Evolutionary conservation across 2,888 invertebrate genomes (phyloP).

Genomic region (Cremastinae sp.): DNA sequence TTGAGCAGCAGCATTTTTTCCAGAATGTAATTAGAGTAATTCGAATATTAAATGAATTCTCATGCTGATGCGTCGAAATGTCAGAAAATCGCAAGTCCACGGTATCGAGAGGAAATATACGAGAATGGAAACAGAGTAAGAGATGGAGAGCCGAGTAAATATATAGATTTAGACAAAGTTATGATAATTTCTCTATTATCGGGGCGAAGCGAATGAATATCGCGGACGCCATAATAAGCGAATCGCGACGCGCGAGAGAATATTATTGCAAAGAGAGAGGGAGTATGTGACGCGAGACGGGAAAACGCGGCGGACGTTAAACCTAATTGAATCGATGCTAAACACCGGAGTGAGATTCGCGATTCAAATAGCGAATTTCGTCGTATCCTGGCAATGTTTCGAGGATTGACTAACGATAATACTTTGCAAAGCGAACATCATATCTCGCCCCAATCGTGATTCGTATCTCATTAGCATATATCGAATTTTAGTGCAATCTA

Average conservation of each 20-base stretch:
- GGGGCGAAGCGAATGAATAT: conserved; percentile 41
- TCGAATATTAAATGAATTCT: too few relatives aligned
- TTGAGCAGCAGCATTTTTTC: too few relatives aligned
- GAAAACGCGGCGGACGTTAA: conserved; percentile 18
- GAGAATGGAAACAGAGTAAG: too few relatives aligned
- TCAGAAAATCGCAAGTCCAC: background rate
- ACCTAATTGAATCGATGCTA: conserved; percentile 58
- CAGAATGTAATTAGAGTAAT: too few relatives aligned
- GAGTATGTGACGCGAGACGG: conserved; percentile 13
- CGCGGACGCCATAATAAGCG: conserved; percentile 26
- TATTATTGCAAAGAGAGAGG: conserved; percentile 53
- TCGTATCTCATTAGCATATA: conserved; percentile 60
- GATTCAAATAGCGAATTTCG: conserved; percentile 40
- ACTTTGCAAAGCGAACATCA: conserved; percentile 60
- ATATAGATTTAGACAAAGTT: conserved; percentile 47
- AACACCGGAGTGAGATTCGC: conserved; percentile 25
- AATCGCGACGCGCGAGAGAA: conserved; percentile 25
- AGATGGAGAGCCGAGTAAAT: background rate
- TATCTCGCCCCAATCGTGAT: conserved; percentile 55
- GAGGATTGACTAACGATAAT: conserved; percentile 59
- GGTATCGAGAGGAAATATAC: too few relatives aligned
- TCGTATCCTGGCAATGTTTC: conserved; percentile 40
- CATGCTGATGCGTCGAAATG: background rate
- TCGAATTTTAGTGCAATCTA: conserved; percentile 9
- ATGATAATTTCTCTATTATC: conserved; percentile 66